Evolutionary conservation across 2,797 vertebrate species (phyloP).

Genomic region (Rachycentron canadum): DNA sequence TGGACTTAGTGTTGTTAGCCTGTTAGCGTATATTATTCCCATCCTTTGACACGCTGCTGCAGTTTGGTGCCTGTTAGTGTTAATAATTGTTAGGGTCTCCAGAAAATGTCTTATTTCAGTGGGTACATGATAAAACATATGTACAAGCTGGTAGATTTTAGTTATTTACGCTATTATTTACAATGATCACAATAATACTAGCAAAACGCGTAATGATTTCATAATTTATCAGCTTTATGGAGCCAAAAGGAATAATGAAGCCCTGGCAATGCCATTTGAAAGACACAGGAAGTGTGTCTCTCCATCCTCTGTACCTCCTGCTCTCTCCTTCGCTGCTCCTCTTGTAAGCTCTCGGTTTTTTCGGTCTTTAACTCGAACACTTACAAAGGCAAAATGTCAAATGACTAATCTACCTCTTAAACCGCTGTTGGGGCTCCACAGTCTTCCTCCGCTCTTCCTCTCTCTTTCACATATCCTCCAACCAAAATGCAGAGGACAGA

Average conservation of each 20-base stretch:
- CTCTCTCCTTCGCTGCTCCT: not conserved
- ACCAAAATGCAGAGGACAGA: slow-evolving; percentile 49
- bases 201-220: no score
- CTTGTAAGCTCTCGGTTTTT: slow-evolving; percentile 1
- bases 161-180: no score
- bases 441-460: not conserved
- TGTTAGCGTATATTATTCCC: no score
- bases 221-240: no score
- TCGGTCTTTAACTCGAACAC: slow-evolving; percentile 5
- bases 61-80: no score
- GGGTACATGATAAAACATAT: no score
- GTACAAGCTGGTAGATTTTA: no score
- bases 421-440: slow-evolving; percentile 17
- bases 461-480: not conserved
- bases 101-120: no score
- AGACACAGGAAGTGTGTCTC: not conserved
- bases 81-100: no score
- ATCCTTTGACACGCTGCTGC: no score
- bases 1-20: no score
- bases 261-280: not conserved
- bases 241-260: not conserved
- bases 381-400: slow-evolving; percentile 44
- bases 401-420: slow-evolving; percentile 23
- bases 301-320: not conserved
- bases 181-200: no score